Conservation (phyloP, 2,113 vertebrate species). For the Sapayoa aenigma region DNA sequence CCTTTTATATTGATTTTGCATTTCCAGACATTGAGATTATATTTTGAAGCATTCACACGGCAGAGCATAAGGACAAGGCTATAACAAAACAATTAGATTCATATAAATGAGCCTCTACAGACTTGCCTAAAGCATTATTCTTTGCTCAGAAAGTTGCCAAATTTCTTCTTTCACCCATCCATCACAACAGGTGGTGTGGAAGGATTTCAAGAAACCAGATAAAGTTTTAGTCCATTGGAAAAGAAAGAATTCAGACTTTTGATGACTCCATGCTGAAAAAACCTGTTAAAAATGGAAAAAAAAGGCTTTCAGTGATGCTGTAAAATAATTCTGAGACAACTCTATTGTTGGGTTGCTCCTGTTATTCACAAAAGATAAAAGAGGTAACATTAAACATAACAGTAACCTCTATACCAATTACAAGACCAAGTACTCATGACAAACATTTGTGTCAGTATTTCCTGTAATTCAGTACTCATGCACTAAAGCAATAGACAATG, state of each 20-base stretch:
- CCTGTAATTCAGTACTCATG: neutral
- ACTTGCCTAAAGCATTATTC: neutral
- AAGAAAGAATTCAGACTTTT: neutral
- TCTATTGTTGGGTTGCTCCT: neutral
- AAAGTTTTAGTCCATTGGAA: neutral
- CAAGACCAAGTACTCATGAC: neutral
- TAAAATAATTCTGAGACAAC: neutral
- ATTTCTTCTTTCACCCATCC: neutral
- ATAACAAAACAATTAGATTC: slow-evolving; percentile 46
- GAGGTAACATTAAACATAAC: neutral
- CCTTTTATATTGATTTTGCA: slow-evolving; percentile 50
- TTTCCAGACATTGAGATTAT: slow-evolving; percentile 41
- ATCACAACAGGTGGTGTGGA: neutral
- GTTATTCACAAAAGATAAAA: neutral
- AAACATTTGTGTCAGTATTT: neutral
- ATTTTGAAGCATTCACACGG: slow-evolving; percentile 25
- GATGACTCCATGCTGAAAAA: neutral
- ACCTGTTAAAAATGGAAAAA: neutral
- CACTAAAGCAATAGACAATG: neutral
- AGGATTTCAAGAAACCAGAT: neutral
- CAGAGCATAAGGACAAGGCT: slow-evolving; percentile 9
- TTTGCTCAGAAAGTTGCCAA: neutral
- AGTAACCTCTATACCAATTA: neutral
- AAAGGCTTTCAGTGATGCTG: neutral
- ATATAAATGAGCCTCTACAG: slow-evolving; percentile 16